A percentile compares a stretch with the other conserved stretches of the same genome.
phyloP scores from a whole-genome alignment of 1,140 invertebrate species.

The Drosophila subobscura region DNA sequence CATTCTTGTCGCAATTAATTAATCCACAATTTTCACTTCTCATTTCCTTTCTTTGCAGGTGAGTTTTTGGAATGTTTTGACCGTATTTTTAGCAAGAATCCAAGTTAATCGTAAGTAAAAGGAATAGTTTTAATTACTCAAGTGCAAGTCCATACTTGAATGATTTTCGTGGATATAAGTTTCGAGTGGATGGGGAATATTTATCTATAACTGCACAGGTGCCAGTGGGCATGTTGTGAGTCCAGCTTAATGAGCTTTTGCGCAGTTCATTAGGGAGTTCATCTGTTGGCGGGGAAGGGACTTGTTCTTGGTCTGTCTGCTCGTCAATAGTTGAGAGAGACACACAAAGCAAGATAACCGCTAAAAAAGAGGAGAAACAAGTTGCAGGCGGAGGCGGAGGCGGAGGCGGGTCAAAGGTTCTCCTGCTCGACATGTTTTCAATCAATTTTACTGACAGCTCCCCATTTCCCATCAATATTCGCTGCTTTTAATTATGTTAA shows the following conservation, averaged over 20 bases:
- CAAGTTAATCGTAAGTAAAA: conserved; percentile 19
- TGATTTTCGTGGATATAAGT: no score
- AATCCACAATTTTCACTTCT: conserved; percentile 22
- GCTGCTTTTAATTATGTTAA: conserved; percentile 33
- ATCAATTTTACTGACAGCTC: conserved; percentile 56
- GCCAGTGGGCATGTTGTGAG: not conserved
- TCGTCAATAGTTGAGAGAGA: conserved; percentile 29
- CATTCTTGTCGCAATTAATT: conserved; percentile 13
- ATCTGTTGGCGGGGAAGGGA: no score
- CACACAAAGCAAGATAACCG: not conserved
- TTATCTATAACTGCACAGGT: no score
- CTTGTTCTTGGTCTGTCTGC: conserved; percentile 6
- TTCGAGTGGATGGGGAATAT: not conserved
- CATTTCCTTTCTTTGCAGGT: conserved; percentile 31
- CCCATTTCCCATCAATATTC: conserved; percentile 26
- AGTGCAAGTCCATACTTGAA: not conserved
- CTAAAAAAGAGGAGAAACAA: not conserved
- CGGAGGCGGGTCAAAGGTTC: conserved; percentile 24
- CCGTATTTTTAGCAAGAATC: conserved; percentile 1
- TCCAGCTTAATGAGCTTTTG: conserved; percentile 9
- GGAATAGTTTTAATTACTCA: conserved; percentile 10
- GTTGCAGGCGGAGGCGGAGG: no score
- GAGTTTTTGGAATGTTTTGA: conserved; percentile 25
- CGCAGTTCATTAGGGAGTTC: conserved; percentile 10
- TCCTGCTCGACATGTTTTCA: conserved; percentile 49